Evolutionary conservation across 2,888 invertebrate genomes (phyloP).

Genomic region (Priocnemis perturbator): DNA sequence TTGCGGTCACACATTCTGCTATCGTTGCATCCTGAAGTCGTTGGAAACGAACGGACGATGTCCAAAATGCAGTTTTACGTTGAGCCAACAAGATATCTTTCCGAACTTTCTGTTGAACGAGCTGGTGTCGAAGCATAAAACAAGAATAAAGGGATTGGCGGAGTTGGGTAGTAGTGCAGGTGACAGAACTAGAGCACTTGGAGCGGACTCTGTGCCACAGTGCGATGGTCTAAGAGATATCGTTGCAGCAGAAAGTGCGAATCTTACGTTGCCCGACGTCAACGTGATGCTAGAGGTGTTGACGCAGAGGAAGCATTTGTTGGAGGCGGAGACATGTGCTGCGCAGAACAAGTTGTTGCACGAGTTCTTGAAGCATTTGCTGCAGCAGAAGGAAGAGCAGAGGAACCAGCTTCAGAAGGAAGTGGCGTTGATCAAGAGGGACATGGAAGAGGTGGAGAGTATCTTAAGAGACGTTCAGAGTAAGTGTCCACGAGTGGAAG

Average conservation of each 20-base stretch:
- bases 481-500: constrained; percentile 79
- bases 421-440: constrained; percentile 84
- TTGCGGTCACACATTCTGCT: constrained; percentile 95
- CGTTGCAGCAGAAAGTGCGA: constrained; percentile 82
- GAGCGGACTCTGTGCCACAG: constrained; percentile 65
- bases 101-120: constrained; percentile 92
- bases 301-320: constrained; percentile 85
- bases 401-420: constrained; percentile 82
- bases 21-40: constrained; percentile 84
- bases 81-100: constrained; percentile 85
- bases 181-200: constrained; percentile 55
- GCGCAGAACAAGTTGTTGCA: constrained; percentile 88
- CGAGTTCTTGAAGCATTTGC: constrained; percentile 88
- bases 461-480: constrained; percentile 79
- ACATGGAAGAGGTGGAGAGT: constrained; percentile 84
- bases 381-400: constrained; percentile 83
- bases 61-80: constrained; percentile 87
- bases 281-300: constrained; percentile 88
- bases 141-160: constrained; percentile 76
- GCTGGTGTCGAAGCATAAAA: constrained; percentile 84
- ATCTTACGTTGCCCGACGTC: constrained; percentile 86
- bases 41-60: constrained; percentile 83
- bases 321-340: constrained; percentile 88
- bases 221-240: constrained; percentile 77
- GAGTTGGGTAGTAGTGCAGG: constrained; percentile 67